These are phyloP conservation scores for Dendrocopos noguchii DNA, from an alignment of 2,113 vertebrate genomes.

Conservation along the genomic window DNA sequence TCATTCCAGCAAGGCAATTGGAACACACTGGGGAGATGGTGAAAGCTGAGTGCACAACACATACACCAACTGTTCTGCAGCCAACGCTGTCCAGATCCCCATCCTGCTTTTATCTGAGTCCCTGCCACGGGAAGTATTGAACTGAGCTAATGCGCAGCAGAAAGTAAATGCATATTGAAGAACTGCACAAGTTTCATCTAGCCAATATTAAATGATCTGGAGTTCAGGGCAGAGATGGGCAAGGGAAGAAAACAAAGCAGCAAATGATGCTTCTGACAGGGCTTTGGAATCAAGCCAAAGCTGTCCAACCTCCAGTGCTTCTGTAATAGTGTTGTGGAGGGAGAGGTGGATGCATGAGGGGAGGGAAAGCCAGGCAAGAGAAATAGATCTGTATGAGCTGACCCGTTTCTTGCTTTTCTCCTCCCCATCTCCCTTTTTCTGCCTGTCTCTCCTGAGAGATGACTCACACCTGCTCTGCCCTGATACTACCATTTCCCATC, in stretches of 20 bases:
- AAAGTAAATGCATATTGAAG: slow-evolving; percentile 48
- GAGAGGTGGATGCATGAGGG: not conserved
- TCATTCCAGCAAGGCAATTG: not conserved
- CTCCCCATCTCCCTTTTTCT: slow-evolving; percentile 34
- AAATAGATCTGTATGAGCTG: slow-evolving; percentile 63
- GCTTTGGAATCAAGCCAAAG: not conserved
- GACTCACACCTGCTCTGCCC: slow-evolving; percentile 79
- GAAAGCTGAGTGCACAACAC: slow-evolving; percentile 33
- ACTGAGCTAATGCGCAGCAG: slow-evolving; percentile 40
- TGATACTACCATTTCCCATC: slow-evolving; percentile 73
- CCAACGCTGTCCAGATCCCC: not conserved
- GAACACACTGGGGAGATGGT: slow-evolving; percentile 3
- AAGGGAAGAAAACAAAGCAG: slow-evolving; percentile 42
- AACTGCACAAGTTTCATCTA: slow-evolving; percentile 37
- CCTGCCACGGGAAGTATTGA: not conserved
- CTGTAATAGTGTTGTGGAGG: not conserved
- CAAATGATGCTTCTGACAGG: slow-evolving; percentile 9
- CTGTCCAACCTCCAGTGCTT: slow-evolving; percentile 10
- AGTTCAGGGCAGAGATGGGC: slow-evolving; percentile 44
- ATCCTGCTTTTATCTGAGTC: not conserved
- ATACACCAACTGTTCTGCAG: not conserved
- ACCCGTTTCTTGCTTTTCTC: slow-evolving; percentile 61
- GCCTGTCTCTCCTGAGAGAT: slow-evolving; percentile 70
- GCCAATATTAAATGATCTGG: slow-evolving; percentile 57
- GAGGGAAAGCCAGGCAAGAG: not conserved